Base-by-base conservation (phyloP, 2,888 invertebrate species). In the Argyra leucocephala region DNA sequence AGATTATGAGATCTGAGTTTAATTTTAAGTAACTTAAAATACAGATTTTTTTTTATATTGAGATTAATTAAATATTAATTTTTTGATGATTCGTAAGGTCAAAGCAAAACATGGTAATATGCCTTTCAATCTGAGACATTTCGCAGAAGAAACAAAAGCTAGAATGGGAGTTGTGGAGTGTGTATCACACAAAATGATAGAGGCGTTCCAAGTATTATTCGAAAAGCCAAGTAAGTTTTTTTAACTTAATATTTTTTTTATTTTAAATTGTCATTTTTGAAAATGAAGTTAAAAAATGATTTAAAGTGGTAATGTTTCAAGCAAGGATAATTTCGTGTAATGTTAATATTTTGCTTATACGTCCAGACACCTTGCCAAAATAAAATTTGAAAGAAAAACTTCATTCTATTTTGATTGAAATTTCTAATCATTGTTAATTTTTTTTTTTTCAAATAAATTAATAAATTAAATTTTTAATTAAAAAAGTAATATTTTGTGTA, bases 81-180 rank as follows among this genome's bases (percentile, higher is more conserved):
- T n/a, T n/a, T n/a, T n/a, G n/a, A n/a, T 37, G 61, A 26, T 61
- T 6, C 64, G 61, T 21, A 70, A 85, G 85, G 89, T 93, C 26
- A 88, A 91, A 75, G 88, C 91, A 76, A 96, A 94, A 81, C 92
- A 95, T 79, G 95, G 95, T 61, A 88, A 88, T 67, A 96, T 99
- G 97, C 98, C 98, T 23, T 99, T 99, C 82, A 96, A 97, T 78
- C 83, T 99, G 74, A 87, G 95, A 71, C 88, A 88, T 76, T 95
- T 96, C 77, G 95, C 96, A 74, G 97, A 98, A 78, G 98, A 98
- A 80, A 95, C 92, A 69, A 97, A 96, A 80, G 97, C 98, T 57
- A 91, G 95, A 78, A 90, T 99, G 89, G 99, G 97, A 63, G 94
- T 98, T 62, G 88, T 94, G 57, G 99, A 99, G 81, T 99, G 99